Percentiles rank a stretch among this genome's conserved stretches.
Evolutionary conservation across 1,140 invertebrate genomes (phyloP).

Genomic region (Penaeus indicus): DNA sequence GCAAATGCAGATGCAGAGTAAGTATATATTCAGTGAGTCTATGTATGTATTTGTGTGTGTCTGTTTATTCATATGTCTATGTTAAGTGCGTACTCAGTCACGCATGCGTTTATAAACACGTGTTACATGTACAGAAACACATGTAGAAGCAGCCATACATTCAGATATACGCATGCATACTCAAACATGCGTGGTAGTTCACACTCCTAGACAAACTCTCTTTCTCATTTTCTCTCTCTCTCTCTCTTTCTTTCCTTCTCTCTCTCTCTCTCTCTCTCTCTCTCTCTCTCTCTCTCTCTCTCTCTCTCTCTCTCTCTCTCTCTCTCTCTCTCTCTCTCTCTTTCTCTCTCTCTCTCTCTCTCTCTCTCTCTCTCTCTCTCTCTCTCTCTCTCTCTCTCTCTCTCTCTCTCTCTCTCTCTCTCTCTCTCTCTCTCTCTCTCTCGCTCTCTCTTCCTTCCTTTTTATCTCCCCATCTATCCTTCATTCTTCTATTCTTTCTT

Average conservation of each 20-base stretch:
- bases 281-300: not conserved
- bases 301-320: not conserved
- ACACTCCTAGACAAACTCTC: not conserved
- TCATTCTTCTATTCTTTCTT: too few species aligned
- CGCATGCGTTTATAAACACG: not conserved
- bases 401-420: not conserved
- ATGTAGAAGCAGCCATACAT: not conserved
- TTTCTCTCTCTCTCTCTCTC: not conserved
- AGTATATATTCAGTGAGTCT: too few species aligned
- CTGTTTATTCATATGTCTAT: too few species aligned
- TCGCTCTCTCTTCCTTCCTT: not conserved
- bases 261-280: slow-evolving; percentile 17
- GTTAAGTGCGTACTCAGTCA: not conserved
- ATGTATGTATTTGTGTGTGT: too few species aligned
- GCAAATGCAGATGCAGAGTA: too few species aligned
- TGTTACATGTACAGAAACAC: not conserved
- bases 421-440: not conserved
- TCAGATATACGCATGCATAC: not conserved
- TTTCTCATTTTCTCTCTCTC: slow-evolving; percentile 7
- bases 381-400: not conserved
- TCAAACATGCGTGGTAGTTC: not conserved
- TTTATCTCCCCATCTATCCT: not conserved
- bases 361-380: slow-evolving; percentile 23
- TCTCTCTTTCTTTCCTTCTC: slow-evolving; percentile 4
- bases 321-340: slow-evolving; percentile 21